Evolutionary conservation across 2,797 vertebrate species (phyloP).

Genomic region (Gymnopithys bicolor): DNA sequence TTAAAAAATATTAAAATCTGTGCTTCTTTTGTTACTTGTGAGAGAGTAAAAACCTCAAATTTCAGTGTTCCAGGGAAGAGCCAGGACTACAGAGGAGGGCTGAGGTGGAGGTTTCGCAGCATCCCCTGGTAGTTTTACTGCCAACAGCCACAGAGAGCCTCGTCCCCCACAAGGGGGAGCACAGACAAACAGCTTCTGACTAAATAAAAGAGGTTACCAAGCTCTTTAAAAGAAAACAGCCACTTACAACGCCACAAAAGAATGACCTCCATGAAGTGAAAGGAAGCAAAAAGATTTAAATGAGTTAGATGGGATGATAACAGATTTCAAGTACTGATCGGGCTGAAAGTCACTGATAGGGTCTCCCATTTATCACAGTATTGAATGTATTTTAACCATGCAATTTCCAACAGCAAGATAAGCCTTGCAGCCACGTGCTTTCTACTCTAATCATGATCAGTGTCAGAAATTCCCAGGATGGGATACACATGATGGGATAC

Average conservation of each 20-base stretch:
- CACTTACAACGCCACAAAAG: background rate
- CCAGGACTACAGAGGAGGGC: background rate
- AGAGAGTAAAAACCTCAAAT: background rate
- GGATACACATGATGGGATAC: background rate
- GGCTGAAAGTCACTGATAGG: background rate
- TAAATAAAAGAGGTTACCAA: background rate
- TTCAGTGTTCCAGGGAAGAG: background rate
- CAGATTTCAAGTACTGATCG: background rate
- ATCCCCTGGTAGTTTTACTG: background rate
- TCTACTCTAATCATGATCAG: background rate
- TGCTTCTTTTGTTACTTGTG: background rate
- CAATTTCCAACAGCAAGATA: background rate
- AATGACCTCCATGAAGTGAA: background rate
- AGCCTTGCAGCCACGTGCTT: background rate
- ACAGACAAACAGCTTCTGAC: background rate
- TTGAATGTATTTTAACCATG: background rate
- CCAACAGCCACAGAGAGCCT: background rate
- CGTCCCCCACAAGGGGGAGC: slow-evolving; percentile 40
- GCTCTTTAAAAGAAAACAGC: background rate
- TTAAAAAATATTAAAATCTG: background rate
- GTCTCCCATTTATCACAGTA: background rate
- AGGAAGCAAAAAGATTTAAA: background rate
- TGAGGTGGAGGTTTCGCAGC: background rate
- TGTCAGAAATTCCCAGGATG: background rate
- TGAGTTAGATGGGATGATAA: background rate